Evolutionary conservation across 2,113 vertebrate species (phyloP).

Genomic region (Melanostigma gelatinosum): DNA sequence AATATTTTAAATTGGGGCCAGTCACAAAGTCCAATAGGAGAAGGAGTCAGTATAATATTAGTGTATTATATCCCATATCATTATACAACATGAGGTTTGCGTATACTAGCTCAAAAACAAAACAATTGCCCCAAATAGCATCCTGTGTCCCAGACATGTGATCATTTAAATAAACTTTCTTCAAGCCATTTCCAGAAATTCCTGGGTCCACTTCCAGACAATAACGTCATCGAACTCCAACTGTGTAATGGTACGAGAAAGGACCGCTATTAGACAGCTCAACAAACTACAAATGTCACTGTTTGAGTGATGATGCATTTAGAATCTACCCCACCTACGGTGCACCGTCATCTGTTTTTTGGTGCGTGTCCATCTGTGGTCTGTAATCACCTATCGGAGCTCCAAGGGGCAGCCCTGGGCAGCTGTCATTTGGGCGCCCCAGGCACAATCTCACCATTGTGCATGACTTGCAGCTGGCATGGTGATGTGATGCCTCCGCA

Average conservation of each 20-base stretch:
- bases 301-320: neutral
- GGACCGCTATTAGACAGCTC: slow-evolving; percentile 27
- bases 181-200: slow-evolving; percentile 49
- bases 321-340: neutral
- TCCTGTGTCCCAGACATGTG: slow-evolving; percentile 53
- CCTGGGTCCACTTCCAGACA: slow-evolving; percentile 48
- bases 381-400: slow-evolving; percentile 40
- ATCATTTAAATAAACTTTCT: slow-evolving; percentile 44
- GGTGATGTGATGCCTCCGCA: slow-evolving; percentile 66
- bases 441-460: slow-evolving; percentile 81
- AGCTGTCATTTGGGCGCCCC: slow-evolving; percentile 72
- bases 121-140: slow-evolving; percentile 48
- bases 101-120: slow-evolving; percentile 47
- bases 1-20: neutral
- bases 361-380: slow-evolving; percentile 8
- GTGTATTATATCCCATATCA: slow-evolving; percentile 27
- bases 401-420: slow-evolving; percentile 49
- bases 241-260: slow-evolving; percentile 29
- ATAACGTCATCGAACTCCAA: slow-evolving; percentile 54
- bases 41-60: neutral
- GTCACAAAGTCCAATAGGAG: neutral
- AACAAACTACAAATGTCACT: neutral
- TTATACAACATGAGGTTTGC: slow-evolving; percentile 37
- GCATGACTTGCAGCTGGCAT: slow-evolving; percentile 73
- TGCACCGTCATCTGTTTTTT: neutral